Evolutionary conservation across 23 tunicate genomes (phyloP).

Genomic region (Botrylloides violaceus): DNA sequence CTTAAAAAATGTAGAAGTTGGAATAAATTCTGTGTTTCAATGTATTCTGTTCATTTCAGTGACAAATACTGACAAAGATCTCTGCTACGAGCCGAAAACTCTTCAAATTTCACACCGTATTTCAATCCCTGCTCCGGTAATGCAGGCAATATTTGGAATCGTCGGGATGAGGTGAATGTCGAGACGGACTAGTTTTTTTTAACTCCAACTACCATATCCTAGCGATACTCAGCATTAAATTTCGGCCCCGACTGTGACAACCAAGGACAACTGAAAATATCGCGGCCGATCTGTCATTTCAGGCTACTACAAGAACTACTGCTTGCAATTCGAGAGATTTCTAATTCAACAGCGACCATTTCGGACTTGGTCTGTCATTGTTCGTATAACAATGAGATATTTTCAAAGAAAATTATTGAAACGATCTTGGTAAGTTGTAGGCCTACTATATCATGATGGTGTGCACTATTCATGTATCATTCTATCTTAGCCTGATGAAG

Average conservation of each 20-base stretch:
- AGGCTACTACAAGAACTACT: slow-evolving; percentile 49
- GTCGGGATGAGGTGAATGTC: slow-evolving; percentile 47
- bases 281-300: too few species aligned
- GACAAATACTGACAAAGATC: neutral
- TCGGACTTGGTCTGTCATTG: slow-evolving; percentile 59
- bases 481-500: too few species aligned
- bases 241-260: too few species aligned
- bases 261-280: too few species aligned
- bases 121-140: slow-evolving; percentile 20
- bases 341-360: slow-evolving; percentile 31
- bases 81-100: slow-evolving; percentile 29
- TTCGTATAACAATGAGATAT: slow-evolving; percentile 45
- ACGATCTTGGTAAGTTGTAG: neutral
- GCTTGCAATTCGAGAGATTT: slow-evolving; percentile 51
- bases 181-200: too few species aligned
- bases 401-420: slow-evolving; percentile 23
- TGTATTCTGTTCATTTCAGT: neutral
- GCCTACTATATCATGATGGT: slow-evolving; percentile 9
- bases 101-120: slow-evolving; percentile 21
- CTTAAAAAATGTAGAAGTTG: too few species aligned
- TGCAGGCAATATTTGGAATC: slow-evolving; percentile 29
- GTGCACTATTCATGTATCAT: neutral
- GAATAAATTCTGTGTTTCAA: too few species aligned
- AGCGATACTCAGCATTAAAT: too few species aligned
- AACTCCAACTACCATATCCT: too few species aligned